Conservation (phyloP, 1,140 invertebrate genomes). For the Scaptomyza pallida region DNA sequence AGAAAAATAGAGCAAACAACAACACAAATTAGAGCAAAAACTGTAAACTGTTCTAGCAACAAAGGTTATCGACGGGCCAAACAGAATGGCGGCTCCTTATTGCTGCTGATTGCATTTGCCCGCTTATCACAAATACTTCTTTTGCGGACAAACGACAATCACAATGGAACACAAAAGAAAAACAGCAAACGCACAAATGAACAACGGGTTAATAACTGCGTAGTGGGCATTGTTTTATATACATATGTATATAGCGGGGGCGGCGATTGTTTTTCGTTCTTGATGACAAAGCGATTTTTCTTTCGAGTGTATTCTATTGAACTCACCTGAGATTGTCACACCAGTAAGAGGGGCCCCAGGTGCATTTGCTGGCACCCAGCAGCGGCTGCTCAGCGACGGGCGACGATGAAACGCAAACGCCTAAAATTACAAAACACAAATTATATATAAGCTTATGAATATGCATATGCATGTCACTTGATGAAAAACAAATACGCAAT, state of each 20-base stretch:
- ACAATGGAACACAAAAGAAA: constrained; percentile 40
- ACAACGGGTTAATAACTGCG: constrained; percentile 52
- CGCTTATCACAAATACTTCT: constrained; percentile 46
- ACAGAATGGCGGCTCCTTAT: constrained; percentile 21
- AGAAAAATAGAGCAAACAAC: constrained; percentile 26
- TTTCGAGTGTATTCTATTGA: constrained; percentile 19
- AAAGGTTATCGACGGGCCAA: constrained; percentile 51
- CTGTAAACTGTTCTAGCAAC: constrained; percentile 38
- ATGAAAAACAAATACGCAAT: constrained; percentile 48
- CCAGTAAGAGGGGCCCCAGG: constrained; percentile 93
- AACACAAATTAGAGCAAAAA: constrained; percentile 37
- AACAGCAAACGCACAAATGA: constrained; percentile 11
- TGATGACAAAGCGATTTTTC: constrained; percentile 53
- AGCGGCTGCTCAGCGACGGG: constrained; percentile 68
- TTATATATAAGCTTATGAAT: constrained; percentile 20
- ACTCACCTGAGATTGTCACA: constrained; percentile 89
- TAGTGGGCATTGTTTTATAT: constrained; percentile 43
- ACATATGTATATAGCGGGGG: constrained; percentile 1
- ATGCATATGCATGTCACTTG: constrained; percentile 31
- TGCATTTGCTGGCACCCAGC: constrained; percentile 88
- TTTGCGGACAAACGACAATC: constrained; percentile 23
- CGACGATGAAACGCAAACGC: constrained; percentile 55
- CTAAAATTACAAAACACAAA: constrained; percentile 44
- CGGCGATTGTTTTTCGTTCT: background rate
- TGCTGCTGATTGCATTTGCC: constrained; percentile 33